Evolutionary conservation across 2,888 invertebrate species (phyloP).

Genomic region (Stratiomys singularior): DNA sequence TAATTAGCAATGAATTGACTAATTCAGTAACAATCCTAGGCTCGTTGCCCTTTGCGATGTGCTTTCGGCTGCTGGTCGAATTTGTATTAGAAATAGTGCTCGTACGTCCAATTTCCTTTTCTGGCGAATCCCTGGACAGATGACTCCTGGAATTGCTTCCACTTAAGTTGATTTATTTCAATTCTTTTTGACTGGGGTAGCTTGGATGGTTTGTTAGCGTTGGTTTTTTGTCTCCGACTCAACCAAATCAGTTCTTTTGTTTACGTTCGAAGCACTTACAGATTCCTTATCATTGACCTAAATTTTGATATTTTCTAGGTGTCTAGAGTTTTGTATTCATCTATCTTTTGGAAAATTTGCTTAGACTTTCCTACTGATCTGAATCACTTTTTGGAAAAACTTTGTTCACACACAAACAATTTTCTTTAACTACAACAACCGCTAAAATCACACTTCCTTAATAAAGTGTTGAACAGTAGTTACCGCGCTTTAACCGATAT

Average conservation of each 20-base stretch:
- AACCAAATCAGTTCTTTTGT: neutral
- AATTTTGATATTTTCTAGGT: neutral
- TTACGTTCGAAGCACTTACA: slow-evolving; percentile 31
- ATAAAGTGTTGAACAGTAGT: neutral
- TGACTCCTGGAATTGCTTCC: slow-evolving; percentile 21
- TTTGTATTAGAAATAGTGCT: neutral
- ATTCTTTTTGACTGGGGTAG: neutral
- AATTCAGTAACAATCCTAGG: neutral
- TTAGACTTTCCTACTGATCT: neutral
- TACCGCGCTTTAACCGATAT: slow-evolving; percentile 33
- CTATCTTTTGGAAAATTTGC: neutral
- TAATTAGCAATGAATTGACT: neutral
- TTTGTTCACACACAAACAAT: slow-evolving; percentile 28
- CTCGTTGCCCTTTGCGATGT: neutral
- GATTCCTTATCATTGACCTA: neutral
- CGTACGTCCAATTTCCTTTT: neutral
- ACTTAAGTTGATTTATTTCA: slow-evolving; percentile 35
- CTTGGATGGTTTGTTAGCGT: slow-evolving; percentile 4
- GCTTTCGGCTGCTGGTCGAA: slow-evolving; percentile 4
- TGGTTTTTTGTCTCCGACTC: neutral
- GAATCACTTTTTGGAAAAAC: neutral
- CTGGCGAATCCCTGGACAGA: neutral
- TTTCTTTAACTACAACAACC: slow-evolving; percentile 36
- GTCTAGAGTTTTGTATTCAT: neutral
- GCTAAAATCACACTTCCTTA: slow-evolving; percentile 7